Percentiles rank a stretch among this genome's conserved stretches.
Conservation (phyloP, 2,113 vertebrate species). For the Oncorhynchus clarkii region DNA sequence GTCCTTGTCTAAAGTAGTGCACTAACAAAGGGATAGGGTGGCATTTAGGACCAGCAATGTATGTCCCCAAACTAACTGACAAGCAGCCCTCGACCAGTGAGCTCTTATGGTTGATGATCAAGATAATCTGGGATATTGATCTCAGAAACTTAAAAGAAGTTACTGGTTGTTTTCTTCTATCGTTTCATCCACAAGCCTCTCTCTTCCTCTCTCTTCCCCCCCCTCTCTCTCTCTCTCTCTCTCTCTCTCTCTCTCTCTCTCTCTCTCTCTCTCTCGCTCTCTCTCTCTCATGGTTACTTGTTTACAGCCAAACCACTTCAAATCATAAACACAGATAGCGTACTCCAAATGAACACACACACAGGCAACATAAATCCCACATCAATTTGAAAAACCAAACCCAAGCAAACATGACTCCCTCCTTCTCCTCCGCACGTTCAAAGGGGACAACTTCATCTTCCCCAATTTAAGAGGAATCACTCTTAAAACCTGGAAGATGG, state of each 20-base stretch:
- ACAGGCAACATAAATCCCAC: constrained; percentile 37
- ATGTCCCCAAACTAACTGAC: background rate
- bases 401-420: constrained; percentile 30
- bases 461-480: constrained; percentile 18
- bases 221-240: constrained; percentile 27
- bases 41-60: no score
- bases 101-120: constrained; percentile 54
- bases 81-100: background rate
- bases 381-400: constrained; percentile 50
- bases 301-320: constrained; percentile 52
- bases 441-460: constrained; percentile 52
- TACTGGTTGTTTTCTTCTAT: constrained; percentile 40
- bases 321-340: constrained; percentile 54
- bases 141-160: constrained; percentile 56
- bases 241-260: constrained; percentile 29
- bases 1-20: no score
- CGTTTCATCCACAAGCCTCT: constrained; percentile 53
- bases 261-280: no score
- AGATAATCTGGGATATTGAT: constrained; percentile 53
- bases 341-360: constrained; percentile 20
- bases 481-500: constrained; percentile 6
- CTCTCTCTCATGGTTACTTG: constrained; percentile 41
- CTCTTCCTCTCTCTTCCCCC: background rate
- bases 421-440: constrained; percentile 8
- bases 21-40: no score